Evolutionary conservation across 1,140 invertebrate genomes (phyloP).

Genomic region (Idris sp.): DNA sequence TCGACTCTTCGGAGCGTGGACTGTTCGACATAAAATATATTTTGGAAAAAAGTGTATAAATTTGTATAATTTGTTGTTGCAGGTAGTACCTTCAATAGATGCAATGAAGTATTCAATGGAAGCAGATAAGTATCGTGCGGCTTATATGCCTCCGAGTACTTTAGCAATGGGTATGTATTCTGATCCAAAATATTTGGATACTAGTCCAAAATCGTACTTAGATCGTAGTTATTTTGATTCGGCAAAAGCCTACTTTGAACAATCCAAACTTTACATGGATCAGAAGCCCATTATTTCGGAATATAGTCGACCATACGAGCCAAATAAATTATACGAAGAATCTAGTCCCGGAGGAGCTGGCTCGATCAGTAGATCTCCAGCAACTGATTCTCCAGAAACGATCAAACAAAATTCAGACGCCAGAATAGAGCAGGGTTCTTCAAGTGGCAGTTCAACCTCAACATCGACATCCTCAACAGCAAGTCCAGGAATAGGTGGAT

Average conservation of each 20-base stretch:
- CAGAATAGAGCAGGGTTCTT: conserved; percentile 78
- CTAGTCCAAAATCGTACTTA: conserved; percentile 83
- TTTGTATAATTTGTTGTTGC: too few species aligned
- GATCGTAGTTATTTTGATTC: conserved; percentile 83
- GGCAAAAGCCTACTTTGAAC: conserved; percentile 88
- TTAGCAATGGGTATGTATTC: conserved; percentile 85
- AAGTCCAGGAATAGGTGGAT: conserved; percentile 78
- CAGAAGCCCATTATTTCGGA: conserved; percentile 78
- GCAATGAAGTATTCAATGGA: conserved; percentile 88
- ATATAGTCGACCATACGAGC: conserved; percentile 79
- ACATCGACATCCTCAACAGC: conserved; percentile 82
- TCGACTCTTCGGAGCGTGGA: too few species aligned
- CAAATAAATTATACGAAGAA: conserved; percentile 82
- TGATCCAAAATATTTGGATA: conserved; percentile 82
- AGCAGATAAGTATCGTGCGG: conserved; percentile 85
- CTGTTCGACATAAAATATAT: too few species aligned
- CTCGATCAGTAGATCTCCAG: conserved; percentile 78
- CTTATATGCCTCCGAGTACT: conserved; percentile 82
- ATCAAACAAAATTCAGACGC: conserved; percentile 76
- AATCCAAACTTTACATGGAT: conserved; percentile 88
- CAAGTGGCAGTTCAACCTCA: conserved; percentile 78
- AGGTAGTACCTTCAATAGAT: conserved; percentile 87
- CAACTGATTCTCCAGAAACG: conserved; percentile 82
- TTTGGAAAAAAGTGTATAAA: too few species aligned
- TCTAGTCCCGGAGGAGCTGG: conserved; percentile 82